Percentiles rank a stretch among this genome's conserved stretches.
These are phyloP conservation scores for Triplophysa tibetana DNA, from an alignment of 2,113 vertebrate genomes.

Conservation along the genomic window DNA sequence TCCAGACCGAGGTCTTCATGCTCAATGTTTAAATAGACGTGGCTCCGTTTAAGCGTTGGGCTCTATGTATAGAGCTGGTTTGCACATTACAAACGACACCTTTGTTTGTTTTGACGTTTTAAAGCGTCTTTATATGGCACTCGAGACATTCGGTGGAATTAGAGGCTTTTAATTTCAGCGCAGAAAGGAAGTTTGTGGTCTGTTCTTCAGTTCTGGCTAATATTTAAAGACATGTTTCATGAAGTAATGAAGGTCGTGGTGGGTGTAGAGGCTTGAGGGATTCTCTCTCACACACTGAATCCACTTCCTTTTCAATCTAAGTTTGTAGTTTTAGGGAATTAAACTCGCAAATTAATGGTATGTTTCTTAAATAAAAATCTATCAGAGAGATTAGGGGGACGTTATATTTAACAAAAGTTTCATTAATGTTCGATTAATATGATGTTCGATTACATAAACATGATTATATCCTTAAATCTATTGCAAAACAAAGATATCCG, in stretches of 20 bases:
- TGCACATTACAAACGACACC: conserved; percentile 63
- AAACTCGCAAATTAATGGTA: no score
- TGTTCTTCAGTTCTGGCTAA: conserved; percentile 3
- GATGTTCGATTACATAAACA: no score
- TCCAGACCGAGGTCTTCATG: conserved; percentile 59
- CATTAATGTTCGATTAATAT: neutral
- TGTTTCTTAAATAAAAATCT: no score
- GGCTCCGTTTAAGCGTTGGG: conserved; percentile 69
- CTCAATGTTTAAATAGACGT: conserved; percentile 73
- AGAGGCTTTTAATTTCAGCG: conserved; percentile 32
- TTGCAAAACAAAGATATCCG: neutral
- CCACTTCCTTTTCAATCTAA: neutral
- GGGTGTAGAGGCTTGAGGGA: neutral
- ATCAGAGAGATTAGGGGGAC: no score
- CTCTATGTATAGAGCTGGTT: conserved; percentile 68
- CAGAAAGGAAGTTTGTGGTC: conserved; percentile 46
- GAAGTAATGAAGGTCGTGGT: neutral
- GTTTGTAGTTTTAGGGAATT: neutral
- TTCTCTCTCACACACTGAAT: neutral
- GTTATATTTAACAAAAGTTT: neutral
- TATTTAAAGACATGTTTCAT: conserved; percentile 2
- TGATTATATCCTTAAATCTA: neutral
- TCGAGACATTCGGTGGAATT: conserved; percentile 40
- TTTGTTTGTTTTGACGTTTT: conserved; percentile 72
- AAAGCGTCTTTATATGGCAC: conserved; percentile 54